Base-by-base conservation (phyloP, 2,888 invertebrate genomes). In the Cataglyphis albicans region DNA sequence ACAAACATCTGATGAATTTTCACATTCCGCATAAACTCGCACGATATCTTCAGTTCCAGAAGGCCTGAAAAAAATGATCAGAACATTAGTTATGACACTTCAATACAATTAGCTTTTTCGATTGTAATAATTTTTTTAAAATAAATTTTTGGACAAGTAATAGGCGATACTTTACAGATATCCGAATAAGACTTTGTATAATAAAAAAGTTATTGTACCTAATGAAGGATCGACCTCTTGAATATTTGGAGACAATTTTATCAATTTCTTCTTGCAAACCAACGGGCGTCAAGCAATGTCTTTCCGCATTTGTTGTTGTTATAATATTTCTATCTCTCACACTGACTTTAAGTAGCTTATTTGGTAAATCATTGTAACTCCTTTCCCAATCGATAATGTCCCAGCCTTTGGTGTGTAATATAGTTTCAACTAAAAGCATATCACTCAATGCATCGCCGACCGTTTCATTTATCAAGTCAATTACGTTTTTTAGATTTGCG, bases 1-100 rank as follows among this genome's bases (percentile, higher is more conserved):
- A 73, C 97, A 97, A 0, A 97, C 97, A 87, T 96, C 95, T 95
- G 61, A 95, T 92, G 96, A 96, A 5, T 97, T 97, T 35, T 97
- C 96, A 2, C 98, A 98, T 95, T 99, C 99, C 0, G 99, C 98
- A 95, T 99, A 99, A 0, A 99, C 97, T 85, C 99, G 96, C 1
- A 99, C 98, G 15, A 99, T 96, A 94, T 99, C 99, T 95, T 99
- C 99, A 0, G 99, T 99, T 10, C 99, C 99, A 0, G 99, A 99
- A 0, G 99, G 97, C n/a, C 90, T 90, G 41, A 44, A 86, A 73
- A 67, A 55, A 75, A 48, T 44, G 18, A 78, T 68, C 57, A 12
- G 4, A 25, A 57, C 21, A n/a, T 52, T 48, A 48, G 18, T 18
- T 18, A 63, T 59, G 18, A 29, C 25, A 29, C 12, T 29, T 15